Conservation (phyloP, 92 coral and sea anemone genomes). For the Epizoanthus ramosus region DNA sequence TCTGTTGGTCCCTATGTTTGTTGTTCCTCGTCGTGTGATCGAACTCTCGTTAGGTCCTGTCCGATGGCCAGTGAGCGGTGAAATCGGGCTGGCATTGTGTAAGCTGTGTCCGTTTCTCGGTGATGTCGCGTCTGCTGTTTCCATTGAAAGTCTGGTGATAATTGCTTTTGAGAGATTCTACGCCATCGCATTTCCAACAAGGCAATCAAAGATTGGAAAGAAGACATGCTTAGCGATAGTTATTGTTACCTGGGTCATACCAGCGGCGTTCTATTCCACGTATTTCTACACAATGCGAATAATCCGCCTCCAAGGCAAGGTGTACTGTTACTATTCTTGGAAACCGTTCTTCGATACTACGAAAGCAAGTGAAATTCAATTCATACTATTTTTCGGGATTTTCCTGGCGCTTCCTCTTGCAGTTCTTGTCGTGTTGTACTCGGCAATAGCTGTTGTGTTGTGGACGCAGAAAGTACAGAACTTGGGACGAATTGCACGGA, state of each 20-base stretch:
- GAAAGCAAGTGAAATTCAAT: slow-evolving; percentile 6
- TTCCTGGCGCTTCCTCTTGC: neutral
- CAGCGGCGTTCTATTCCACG: slow-evolving; percentile 8
- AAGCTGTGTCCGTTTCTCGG: slow-evolving; percentile 8
- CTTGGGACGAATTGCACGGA: neutral
- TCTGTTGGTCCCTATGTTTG: slow-evolving; percentile 8
- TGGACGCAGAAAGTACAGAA: neutral
- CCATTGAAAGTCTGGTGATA: neutral
- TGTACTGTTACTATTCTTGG: slow-evolving; percentile 3
- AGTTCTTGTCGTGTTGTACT: slow-evolving; percentile 6
- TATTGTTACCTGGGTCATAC: neutral
- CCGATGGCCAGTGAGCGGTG: neutral
- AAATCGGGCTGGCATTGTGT: slow-evolving; percentile 3
- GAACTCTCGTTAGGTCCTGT: neutral
- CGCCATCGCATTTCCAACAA: slow-evolving; percentile 18
- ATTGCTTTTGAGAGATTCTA: slow-evolving; percentile 18
- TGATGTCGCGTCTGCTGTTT: slow-evolving; percentile 14
- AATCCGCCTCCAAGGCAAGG: neutral
- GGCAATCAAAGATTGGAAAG: slow-evolving; percentile 3
- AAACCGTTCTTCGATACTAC: neutral
- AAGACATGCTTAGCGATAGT: slow-evolving; percentile 1
- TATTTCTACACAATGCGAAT: slow-evolving; percentile 12
- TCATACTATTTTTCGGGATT: neutral
- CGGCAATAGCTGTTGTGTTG: neutral
- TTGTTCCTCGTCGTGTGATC: neutral